Evolutionary conservation across 2,797 vertebrate species (phyloP).

Genomic region (Hyperoplus immaculatus): DNA sequence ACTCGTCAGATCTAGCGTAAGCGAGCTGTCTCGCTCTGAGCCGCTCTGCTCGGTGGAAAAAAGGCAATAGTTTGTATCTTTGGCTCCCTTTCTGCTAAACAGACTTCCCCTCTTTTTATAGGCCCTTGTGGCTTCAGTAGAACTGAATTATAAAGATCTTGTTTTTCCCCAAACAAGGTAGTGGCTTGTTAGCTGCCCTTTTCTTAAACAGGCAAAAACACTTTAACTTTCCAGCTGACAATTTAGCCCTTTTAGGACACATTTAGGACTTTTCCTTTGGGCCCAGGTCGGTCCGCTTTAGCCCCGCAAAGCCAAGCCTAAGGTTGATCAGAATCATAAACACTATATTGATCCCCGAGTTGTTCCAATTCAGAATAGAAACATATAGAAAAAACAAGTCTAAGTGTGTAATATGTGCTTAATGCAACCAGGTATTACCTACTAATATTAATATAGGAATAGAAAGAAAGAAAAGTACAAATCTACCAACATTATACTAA

Average conservation of each 20-base stretch:
- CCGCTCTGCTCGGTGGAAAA: too few species aligned
- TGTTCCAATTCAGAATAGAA: too few species aligned
- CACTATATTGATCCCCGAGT: too few species aligned
- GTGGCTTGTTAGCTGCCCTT: neutral
- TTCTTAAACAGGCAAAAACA: neutral
- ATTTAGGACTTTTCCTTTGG: neutral
- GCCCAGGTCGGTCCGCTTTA: neutral
- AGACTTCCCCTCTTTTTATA: slow-evolving; percentile 41
- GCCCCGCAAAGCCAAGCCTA: neutral
- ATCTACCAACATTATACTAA: too few species aligned
- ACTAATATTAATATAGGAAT: too few species aligned
- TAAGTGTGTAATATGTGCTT: too few species aligned
- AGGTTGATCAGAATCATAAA: neutral
- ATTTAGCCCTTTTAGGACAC: neutral
- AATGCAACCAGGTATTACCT: too few species aligned
- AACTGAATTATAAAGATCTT: slow-evolving; percentile 6
- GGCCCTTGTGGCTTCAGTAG: slow-evolving; percentile 52
- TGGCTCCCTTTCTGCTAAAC: slow-evolving; percentile 46
- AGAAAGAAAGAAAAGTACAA: too few species aligned
- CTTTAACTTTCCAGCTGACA: neutral
- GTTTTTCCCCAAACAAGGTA: slow-evolving; percentile 29
- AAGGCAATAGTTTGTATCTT: slow-evolving; percentile 28
- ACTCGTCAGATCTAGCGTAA: too few species aligned
- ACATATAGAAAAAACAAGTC: too few species aligned
- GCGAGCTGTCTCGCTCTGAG: too few species aligned